phyloP scores from a whole-genome alignment of 2,888 invertebrate species.

The Mystacides longicornis region DNA sequence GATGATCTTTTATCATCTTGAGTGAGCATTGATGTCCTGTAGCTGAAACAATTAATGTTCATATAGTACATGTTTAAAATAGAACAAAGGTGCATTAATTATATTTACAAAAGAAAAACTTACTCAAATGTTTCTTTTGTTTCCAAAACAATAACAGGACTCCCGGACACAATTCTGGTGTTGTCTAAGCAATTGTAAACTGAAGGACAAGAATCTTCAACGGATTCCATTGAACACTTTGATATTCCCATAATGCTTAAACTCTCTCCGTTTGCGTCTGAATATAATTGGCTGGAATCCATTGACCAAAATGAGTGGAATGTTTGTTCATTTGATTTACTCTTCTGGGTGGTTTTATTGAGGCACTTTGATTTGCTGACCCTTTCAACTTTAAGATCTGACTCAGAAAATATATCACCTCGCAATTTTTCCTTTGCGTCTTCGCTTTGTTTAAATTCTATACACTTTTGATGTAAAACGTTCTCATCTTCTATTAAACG shows the following conservation, averaged over 20 bases:
- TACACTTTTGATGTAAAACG: constrained; percentile 13
- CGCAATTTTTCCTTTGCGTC: neutral
- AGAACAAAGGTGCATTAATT: neutral
- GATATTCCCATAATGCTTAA: constrained; percentile 34
- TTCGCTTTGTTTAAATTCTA: neutral
- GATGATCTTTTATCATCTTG: constrained; percentile 49
- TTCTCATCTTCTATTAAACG: constrained; percentile 18
- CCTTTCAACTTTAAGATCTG: constrained; percentile 4
- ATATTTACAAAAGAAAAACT: neutral
- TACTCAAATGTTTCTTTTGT: neutral
- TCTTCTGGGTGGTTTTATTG: constrained; percentile 23
- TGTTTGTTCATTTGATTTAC: constrained; percentile 7
- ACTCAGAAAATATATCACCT: neutral
- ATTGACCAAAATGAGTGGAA: constrained; percentile 14
- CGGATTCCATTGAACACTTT: constrained; percentile 35
- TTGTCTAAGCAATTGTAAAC: constrained; percentile 22
- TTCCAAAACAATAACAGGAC: constrained; percentile 14
- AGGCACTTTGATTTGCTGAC: constrained; percentile 18
- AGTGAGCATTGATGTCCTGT: constrained; percentile 42
- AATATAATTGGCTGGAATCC: constrained; percentile 27
- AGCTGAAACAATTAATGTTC: constrained; percentile 31
- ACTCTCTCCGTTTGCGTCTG: constrained; percentile 32
- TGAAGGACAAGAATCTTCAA: constrained; percentile 30
- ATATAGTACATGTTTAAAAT: neutral
- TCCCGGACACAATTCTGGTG: constrained; percentile 18